Percentiles rank a stretch among this genome's conserved stretches.
These are phyloP conservation scores for Caenorhabditis sp. DNA, from an alignment of 2,888 invertebrate genomes.

Conservation along the genomic window DNA sequence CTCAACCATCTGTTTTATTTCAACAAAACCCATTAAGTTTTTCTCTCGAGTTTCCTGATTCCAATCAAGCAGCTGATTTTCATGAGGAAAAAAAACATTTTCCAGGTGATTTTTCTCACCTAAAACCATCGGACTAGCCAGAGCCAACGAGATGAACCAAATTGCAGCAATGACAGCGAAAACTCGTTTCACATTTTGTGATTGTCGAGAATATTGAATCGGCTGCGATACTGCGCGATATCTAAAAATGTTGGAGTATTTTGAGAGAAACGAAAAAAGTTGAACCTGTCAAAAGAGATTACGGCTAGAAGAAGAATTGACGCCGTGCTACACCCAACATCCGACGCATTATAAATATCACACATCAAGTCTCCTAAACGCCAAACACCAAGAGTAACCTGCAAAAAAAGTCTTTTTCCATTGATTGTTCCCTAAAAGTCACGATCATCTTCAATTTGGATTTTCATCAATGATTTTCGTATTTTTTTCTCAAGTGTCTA, in stretches of 20 bases:
- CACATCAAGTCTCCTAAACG: slow-evolving; percentile 73
- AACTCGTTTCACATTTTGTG: slow-evolving; percentile 87
- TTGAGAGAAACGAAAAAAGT: not conserved
- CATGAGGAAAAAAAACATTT: no score
- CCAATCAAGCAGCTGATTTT: not conserved
- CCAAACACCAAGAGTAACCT: slow-evolving; percentile 73
- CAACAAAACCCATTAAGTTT: no score
- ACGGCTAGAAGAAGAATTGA: slow-evolving; percentile 75
- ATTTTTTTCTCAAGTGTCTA: not conserved
- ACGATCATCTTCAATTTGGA: not conserved
- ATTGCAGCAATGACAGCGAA: slow-evolving; percentile 91
- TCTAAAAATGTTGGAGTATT: slow-evolving; percentile 74
- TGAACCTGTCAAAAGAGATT: slow-evolving; percentile 74
- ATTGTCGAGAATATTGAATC: slow-evolving; percentile 97
- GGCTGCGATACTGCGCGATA: slow-evolving; percentile 98
- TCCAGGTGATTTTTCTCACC: slow-evolving; percentile 75
- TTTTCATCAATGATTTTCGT: not conserved
- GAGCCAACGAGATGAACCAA: slow-evolving; percentile 93
- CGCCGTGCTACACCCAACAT: slow-evolving; percentile 74
- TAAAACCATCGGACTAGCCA: slow-evolving; percentile 91
- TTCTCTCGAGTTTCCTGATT: not conserved
- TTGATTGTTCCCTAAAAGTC: not conserved
- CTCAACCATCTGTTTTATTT: no score
- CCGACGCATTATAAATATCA: slow-evolving; percentile 74
- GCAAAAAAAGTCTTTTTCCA: slow-evolving; percentile 25